A percentile compares a stretch with the other conserved stretches of the same genome.
Conservation (phyloP, 2,888 invertebrate genomes). For the Ctena decussata region DNA sequence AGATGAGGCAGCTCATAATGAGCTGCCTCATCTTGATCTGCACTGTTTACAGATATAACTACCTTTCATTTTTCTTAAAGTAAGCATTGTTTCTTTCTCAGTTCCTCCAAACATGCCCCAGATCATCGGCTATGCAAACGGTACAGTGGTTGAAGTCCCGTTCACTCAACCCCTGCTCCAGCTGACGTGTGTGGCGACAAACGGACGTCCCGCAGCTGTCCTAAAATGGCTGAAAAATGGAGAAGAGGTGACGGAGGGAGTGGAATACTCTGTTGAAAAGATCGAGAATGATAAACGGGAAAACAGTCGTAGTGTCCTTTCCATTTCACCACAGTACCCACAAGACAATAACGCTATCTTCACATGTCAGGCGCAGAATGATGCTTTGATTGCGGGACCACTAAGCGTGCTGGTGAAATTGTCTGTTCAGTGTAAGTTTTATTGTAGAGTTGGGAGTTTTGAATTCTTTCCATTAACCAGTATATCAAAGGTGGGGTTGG, state of each 20-base stretch:
- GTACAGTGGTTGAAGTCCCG: conserved; percentile 93
- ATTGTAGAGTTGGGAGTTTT: too few species aligned
- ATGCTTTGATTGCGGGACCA: conserved; percentile 93
- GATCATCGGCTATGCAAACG: conserved; percentile 96
- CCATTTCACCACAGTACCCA: conserved; percentile 92
- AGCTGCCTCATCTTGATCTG: too few species aligned
- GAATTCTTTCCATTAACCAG: too few species aligned
- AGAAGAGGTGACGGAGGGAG: conserved; percentile 94
- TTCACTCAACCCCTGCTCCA: conserved; percentile 95
- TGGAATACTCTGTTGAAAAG: conserved; percentile 89
- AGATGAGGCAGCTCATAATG: neutral
- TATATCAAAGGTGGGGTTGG: too few species aligned
- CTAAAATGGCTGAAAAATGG: conserved; percentile 94
- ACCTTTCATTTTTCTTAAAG: too few species aligned
- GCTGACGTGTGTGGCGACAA: conserved; percentile 95
- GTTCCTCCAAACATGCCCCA: conserved; percentile 97
- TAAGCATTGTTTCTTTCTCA: conserved; percentile 86
- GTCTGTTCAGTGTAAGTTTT: conserved; percentile 95
- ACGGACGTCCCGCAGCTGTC: conserved; percentile 97
- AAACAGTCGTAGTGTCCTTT: conserved; percentile 90
- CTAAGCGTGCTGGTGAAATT: conserved; percentile 95
- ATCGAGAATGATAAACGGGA: conserved; percentile 78
- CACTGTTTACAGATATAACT: too few species aligned
- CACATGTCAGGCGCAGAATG: conserved; percentile 97
- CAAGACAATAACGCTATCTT: conserved; percentile 98